Evolutionary conservation across 2,113 vertebrate genomes (phyloP).

Genomic region (Tautogolabrus adspersus): DNA sequence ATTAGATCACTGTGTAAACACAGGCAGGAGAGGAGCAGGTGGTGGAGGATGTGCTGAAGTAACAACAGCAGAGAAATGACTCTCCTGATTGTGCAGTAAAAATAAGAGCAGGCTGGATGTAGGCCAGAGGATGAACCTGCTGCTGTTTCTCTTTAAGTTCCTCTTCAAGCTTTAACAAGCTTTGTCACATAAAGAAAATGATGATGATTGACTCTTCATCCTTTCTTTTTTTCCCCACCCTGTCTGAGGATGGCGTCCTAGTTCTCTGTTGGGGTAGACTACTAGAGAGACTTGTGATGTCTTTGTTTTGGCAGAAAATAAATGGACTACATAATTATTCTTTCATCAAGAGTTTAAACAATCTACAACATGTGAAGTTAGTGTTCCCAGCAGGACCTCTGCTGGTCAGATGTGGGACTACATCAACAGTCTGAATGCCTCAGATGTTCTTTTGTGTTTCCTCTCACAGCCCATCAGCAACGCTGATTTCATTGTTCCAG

Average conservation of each 20-base stretch:
- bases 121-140: slow-evolving; percentile 1
- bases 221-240: neutral
- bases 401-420: slow-evolving; percentile 48
- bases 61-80: neutral
- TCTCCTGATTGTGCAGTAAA: neutral
- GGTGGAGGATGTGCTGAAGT: slow-evolving; percentile 17
- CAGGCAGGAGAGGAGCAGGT: slow-evolving; percentile 35
- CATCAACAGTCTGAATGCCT: neutral
- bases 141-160: neutral
- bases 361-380: neutral
- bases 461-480: slow-evolving; percentile 94
- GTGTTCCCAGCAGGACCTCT: slow-evolving; percentile 60
- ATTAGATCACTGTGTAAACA: slow-evolving; percentile 31
- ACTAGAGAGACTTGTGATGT: neutral
- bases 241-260: neutral
- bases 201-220: neutral
- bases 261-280: neutral
- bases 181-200: neutral
- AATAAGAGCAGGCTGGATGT: slow-evolving; percentile 1
- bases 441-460: slow-evolving; percentile 35
- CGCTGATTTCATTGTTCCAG: slow-evolving; percentile 98
- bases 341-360: neutral
- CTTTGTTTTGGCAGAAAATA: slow-evolving; percentile 36
- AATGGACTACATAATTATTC: neutral
- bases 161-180: neutral